phyloP scores from a whole-genome alignment of 2,888 invertebrate species.

The Protonemura montana region DNA sequence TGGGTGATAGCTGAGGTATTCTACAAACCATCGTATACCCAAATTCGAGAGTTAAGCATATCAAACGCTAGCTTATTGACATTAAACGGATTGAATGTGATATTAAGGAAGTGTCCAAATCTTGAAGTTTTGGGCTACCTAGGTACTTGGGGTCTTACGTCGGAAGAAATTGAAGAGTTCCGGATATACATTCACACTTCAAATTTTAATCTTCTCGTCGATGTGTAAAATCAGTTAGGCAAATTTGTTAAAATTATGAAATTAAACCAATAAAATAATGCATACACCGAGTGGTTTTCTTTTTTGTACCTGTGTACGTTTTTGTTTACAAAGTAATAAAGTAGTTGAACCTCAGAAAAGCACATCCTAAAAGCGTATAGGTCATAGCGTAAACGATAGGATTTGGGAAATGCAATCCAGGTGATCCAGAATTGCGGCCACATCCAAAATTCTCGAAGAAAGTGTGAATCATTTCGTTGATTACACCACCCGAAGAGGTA shows the following conservation, averaged over 20 bases:
- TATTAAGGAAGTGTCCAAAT: conserved; percentile 68
- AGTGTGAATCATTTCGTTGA: conserved; percentile 8
- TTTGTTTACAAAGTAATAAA: not conserved
- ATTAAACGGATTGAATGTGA: not conserved
- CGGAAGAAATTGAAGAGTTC: conserved; percentile 72
- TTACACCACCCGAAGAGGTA: not conserved
- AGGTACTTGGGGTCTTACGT: conserved; percentile 72
- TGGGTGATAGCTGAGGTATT: conserved; percentile 7
- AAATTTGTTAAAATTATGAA: too few relatives aligned
- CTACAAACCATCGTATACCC: not conserved
- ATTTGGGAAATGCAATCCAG: not conserved
- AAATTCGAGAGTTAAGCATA: not conserved
- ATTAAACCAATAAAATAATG: not conserved
- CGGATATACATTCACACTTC: conserved; percentile 70
- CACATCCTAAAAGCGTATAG: not conserved
- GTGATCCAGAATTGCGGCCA: not conserved
- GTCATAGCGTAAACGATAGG: not conserved
- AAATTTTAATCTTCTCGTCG: conserved; percentile 70
- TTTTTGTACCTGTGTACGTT: too few relatives aligned
- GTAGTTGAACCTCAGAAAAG: not conserved
- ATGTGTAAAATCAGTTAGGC: not conserved
- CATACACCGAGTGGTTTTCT: not conserved
- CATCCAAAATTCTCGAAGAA: not conserved
- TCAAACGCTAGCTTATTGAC: conserved; percentile 18
- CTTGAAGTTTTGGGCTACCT: conserved; percentile 72